Evolutionary conservation across 2,113 vertebrate genomes (phyloP).

Genomic region (Aepyceros melampus): DNA sequence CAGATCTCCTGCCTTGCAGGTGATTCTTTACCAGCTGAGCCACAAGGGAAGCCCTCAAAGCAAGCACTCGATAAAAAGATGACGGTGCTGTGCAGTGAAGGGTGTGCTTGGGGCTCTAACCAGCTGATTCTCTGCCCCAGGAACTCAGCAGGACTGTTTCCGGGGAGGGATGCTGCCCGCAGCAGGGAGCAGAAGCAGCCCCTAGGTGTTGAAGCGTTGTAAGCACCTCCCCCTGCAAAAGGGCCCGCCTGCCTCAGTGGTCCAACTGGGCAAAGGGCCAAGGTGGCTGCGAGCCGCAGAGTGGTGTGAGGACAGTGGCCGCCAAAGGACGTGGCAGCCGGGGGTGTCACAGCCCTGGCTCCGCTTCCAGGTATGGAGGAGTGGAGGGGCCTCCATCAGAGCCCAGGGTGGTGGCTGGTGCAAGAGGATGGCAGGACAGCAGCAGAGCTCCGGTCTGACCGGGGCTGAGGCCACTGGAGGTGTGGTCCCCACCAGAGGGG

Average conservation of each 20-base stretch:
- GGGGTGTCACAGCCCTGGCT: neutral
- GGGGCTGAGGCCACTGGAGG: no score
- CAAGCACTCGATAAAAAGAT: neutral
- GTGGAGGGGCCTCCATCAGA: neutral
- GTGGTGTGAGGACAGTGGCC: neutral
- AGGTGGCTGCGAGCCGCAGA: neutral
- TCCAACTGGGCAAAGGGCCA: neutral
- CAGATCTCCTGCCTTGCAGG: neutral
- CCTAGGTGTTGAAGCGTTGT: neutral
- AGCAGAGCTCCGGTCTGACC: neutral
- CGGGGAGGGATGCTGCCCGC: accelerated
- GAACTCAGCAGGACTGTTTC: neutral
- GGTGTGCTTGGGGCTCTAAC: neutral
- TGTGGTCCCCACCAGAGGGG: neutral
- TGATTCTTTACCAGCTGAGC: neutral
- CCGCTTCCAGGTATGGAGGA: neutral
- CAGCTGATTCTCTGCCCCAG: neutral
- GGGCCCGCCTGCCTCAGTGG: neutral
- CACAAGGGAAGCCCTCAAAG: neutral
- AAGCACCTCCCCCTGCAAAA: neutral
- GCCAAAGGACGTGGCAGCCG: neutral
- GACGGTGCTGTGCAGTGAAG: neutral
- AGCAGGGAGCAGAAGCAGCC: no score
- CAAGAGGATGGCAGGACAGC: neutral
- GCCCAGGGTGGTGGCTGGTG: neutral